Evolutionary conservation across 2,113 vertebrate species (phyloP), one percentile per base, ranked within the genome.

Genomic region (Centrocercus urophasianus): DNA sequence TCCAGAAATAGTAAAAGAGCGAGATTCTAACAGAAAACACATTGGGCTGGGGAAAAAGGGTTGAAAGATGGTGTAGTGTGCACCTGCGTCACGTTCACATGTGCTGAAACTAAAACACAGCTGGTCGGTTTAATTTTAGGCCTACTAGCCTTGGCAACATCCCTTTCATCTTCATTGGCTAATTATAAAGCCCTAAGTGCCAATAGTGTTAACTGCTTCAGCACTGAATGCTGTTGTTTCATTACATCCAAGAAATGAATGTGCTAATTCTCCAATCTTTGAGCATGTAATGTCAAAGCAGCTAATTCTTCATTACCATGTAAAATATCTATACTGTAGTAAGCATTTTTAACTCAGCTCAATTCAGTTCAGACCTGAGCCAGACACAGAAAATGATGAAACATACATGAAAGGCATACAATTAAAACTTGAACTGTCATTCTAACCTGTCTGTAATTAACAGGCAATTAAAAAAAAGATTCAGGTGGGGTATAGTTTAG

Each of bases 51-150:
- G 57, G 56, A 85, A 69, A 84, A 89, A 93, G 82, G 83, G 50
- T 4, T 83, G 75, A 74, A 95, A 61, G 84, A 94, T 13, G 1
- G 82, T 83, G 30, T 17, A 91, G 72, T 22, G 60, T 1, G 32
- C 96, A 96, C 93, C 94, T 96, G 96, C 47, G 1, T 95, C 95
- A 95, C 3, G 1, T 93, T 95, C 89, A 73, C 82, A 93, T 77
- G 85, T 89, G 89, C 72, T 95, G 77, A 84, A 93, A 90, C 93
- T 79, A 89, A 93, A 96, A 95, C 96, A 96, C 96, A 96, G 96
- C 96, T 96, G 96, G 85, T 71, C 6, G 60, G 79, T 95, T 95
- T 96, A 95, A 96, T 95, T 95, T 96, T 96, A 96, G 94, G 84
- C 84, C 91, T 93, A 83, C 94, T 56, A 95, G 94, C 84, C 56